Percentiles rank a stretch among this genome's conserved stretches.
These are phyloP conservation scores for Zhengitettix transpicula DNA, from an alignment of 2,888 invertebrate genomes.

Conservation along the genomic window DNA sequence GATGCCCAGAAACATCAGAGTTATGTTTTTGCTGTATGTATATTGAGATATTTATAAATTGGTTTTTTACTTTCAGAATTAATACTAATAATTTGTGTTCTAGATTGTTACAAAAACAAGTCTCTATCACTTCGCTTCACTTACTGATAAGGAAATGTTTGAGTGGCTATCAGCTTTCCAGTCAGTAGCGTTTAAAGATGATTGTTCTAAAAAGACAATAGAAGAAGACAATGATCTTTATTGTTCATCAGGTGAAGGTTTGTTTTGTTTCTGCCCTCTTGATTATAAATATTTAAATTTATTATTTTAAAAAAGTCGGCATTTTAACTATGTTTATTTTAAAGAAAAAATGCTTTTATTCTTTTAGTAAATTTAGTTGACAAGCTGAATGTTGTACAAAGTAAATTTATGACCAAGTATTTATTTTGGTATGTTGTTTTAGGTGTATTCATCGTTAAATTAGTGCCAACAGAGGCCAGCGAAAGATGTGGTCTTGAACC, in stretches of 20 bases:
- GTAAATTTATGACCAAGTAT: neutral
- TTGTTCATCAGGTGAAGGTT: slow-evolving; percentile 58
- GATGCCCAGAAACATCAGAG: slow-evolving; percentile 29
- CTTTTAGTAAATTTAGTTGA: neutral
- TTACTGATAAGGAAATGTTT: slow-evolving; percentile 48
- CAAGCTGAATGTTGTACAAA: neutral
- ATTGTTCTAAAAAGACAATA: slow-evolving; percentile 41
- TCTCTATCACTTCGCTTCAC: slow-evolving; percentile 38
- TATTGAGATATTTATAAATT: neutral
- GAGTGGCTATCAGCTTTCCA: slow-evolving; percentile 69
- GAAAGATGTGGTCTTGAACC: slow-evolving; percentile 55
- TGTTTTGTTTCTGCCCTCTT: neutral
- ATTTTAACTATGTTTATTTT: too few species aligned
- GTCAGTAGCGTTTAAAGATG: slow-evolving; percentile 62
- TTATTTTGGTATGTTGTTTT: too few species aligned
- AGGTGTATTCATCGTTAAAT: slow-evolving; percentile 59
- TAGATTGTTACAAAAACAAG: slow-evolving; percentile 58
- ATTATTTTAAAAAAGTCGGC: too few species aligned
- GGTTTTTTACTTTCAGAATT: neutral
- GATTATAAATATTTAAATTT: too few species aligned
- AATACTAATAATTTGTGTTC: slow-evolving; percentile 2
- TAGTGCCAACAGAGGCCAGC: slow-evolving; percentile 64
- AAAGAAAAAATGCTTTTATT: neutral
- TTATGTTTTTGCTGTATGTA: slow-evolving; percentile 31
- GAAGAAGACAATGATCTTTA: slow-evolving; percentile 83